Percentiles rank a stretch among this genome's conserved stretches.
phyloP scores from a whole-genome alignment of 1,140 invertebrate species.

The Mamestra configurata region DNA sequence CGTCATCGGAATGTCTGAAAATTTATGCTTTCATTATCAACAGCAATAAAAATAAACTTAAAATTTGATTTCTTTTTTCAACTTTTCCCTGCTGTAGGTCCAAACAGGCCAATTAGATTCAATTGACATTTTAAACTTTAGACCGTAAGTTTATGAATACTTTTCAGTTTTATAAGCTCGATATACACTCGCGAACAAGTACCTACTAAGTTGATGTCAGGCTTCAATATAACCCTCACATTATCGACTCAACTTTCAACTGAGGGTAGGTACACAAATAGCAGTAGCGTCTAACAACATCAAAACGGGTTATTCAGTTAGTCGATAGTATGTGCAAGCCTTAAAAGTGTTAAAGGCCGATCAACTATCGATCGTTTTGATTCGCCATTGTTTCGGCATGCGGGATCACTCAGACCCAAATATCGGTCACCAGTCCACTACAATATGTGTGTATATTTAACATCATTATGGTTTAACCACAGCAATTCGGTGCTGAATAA shows the following conservation, averaged over 20 bases:
- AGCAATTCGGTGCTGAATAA: conserved; percentile 3
- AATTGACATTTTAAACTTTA: too few species aligned
- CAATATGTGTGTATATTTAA: conserved; percentile 11
- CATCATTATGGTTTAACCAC: conserved; percentile 12
- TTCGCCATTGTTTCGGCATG: conserved; percentile 40
- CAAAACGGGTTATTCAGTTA: conserved; percentile 11
- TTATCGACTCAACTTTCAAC: neutral
- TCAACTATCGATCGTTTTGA: conserved; percentile 32
- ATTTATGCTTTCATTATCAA: too few species aligned
- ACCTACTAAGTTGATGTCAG: neutral
- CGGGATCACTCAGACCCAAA: conserved; percentile 16
- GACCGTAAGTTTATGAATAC: too few species aligned
- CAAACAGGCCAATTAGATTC: too few species aligned
- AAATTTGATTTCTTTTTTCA: too few species aligned
- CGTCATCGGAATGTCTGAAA: too few species aligned
- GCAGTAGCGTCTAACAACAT: conserved; percentile 9
- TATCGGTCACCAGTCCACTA: conserved; percentile 29
- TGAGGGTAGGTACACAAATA: neutral
- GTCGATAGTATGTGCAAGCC: conserved; percentile 31
- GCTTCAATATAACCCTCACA: neutral
- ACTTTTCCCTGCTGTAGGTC: too few species aligned
- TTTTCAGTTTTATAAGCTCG: too few species aligned
- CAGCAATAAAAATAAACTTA: too few species aligned
- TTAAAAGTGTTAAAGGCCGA: conserved; percentile 40
- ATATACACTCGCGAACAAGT: too few species aligned